Evolutionary conservation across 2,888 invertebrate genomes (phyloP).

Genomic region (Rambutsinella grinnellia): DNA sequence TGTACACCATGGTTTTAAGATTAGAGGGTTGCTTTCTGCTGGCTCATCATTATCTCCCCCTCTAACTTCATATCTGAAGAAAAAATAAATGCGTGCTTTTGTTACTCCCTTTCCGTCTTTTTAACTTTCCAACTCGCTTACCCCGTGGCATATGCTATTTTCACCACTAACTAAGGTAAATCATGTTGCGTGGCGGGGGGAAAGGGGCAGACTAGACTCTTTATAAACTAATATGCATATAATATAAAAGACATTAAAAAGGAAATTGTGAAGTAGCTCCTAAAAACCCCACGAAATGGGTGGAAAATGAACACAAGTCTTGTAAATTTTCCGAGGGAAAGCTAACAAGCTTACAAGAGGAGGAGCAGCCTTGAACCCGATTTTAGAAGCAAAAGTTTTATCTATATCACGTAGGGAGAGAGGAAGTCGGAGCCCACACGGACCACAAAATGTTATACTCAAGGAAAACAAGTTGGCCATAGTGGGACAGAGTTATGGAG

Average conservation of each 20-base stretch:
- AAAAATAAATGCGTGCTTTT: background rate
- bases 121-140: background rate
- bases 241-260: slow-evolving; percentile 50
- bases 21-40: slow-evolving; percentile 7
- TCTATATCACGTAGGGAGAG: background rate
- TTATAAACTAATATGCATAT: slow-evolving; percentile 5
- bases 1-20: slow-evolving; percentile 13
- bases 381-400: background rate
- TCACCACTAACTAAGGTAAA: background rate
- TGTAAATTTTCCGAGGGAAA: slow-evolving; percentile 21
- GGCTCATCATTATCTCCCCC: slow-evolving; percentile 38
- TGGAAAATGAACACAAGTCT: too few relatives aligned
- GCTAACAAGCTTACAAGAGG: slow-evolving; percentile 28
- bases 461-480: too few relatives aligned
- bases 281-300: too few relatives aligned
- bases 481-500: background rate
- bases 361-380: background rate
- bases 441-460: slow-evolving; percentile 31
- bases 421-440: slow-evolving; percentile 15
- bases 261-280: slow-evolving; percentile 36
- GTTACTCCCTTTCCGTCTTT: background rate
- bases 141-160: slow-evolving; percentile 6
- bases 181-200: background rate
- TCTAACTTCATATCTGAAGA: slow-evolving; percentile 1
- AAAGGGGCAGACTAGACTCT: background rate